phyloP scores from a whole-genome alignment of 2,888 invertebrate genomes.

The Geotrupes spiniger region DNA sequence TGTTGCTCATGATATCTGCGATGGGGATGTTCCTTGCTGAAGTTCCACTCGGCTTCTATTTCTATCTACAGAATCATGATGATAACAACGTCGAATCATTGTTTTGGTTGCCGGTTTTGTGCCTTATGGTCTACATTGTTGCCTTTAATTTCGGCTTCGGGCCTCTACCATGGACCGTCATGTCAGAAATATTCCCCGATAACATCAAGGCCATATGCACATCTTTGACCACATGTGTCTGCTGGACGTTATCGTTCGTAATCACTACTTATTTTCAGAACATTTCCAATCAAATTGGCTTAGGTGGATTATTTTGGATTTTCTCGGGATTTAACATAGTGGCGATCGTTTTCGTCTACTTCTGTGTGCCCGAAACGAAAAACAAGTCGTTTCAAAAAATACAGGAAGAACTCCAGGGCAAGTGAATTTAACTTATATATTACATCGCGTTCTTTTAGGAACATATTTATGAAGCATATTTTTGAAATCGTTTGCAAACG shows the following conservation, averaged over 20 bases:
- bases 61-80: slow-evolving; percentile 61
- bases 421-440: too few species aligned
- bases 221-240: slow-evolving; percentile 69
- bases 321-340: slow-evolving; percentile 59
- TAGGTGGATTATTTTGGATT: slow-evolving; percentile 65
- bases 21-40: slow-evolving; percentile 62
- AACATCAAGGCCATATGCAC: slow-evolving; percentile 72
- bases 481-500: too few species aligned
- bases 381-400: slow-evolving; percentile 80
- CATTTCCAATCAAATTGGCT: slow-evolving; percentile 57
- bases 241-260: slow-evolving; percentile 71
- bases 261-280: slow-evolving; percentile 66
- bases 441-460: too few species aligned
- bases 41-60: slow-evolving; percentile 58
- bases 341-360: slow-evolving; percentile 67
- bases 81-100: slow-evolving; percentile 53
- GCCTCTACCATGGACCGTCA: slow-evolving; percentile 76
- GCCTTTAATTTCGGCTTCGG: slow-evolving; percentile 71
- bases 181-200: slow-evolving; percentile 77
- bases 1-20: slow-evolving; percentile 68
- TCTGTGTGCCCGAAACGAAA: slow-evolving; percentile 79
- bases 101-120: slow-evolving; percentile 66
- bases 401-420: slow-evolving; percentile 66
- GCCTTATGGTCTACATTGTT: slow-evolving; percentile 67
- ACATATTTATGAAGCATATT: too few species aligned